These are phyloP conservation scores for Ahaetulla prasina DNA, from an alignment of 2,113 vertebrate genomes.

Conservation along the genomic window DNA sequence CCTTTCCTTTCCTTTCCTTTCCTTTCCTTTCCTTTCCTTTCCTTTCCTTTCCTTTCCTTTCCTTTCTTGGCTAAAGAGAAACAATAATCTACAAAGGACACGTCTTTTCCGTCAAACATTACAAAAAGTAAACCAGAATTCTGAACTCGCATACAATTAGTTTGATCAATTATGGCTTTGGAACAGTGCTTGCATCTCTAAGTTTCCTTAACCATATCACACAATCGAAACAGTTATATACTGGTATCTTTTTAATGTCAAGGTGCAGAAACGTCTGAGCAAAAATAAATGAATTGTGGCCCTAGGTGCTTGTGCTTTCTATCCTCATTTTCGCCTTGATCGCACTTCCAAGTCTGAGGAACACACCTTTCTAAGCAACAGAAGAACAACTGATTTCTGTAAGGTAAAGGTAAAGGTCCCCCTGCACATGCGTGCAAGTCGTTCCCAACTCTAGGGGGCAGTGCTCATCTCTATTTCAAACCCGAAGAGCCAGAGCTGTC, in stretches of 20 bases:
- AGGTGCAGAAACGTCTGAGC: not conserved
- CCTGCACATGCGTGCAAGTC: too few relatives aligned
- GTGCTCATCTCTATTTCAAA: too few relatives aligned
- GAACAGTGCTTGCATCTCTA: not conserved
- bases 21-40: accelerated
- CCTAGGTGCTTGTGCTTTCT: not conserved
- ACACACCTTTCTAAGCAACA: not conserved
- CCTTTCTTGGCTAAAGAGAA: not conserved
- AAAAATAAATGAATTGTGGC: not conserved
- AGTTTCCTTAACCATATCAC: not conserved
- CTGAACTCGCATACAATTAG: not conserved
- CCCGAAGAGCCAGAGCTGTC: too few relatives aligned
- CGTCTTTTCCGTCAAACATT: not conserved
- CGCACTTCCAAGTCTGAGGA: not conserved
- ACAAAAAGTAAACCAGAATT: not conserved
- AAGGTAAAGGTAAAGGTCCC: too few relatives aligned
- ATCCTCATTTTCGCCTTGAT: not conserved
- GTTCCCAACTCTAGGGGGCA: too few relatives aligned
- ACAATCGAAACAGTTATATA: not conserved
- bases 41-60: not conserved
- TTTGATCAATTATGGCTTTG: not conserved
- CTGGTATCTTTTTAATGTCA: not conserved
- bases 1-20: accelerated
- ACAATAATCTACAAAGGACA: not conserved
- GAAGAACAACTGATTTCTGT: too few relatives aligned